Evolutionary conservation across 2,113 vertebrate species (phyloP), one percentile per base, ranked within the genome.

Genomic region (Aspidoscelis tigris): DNA sequence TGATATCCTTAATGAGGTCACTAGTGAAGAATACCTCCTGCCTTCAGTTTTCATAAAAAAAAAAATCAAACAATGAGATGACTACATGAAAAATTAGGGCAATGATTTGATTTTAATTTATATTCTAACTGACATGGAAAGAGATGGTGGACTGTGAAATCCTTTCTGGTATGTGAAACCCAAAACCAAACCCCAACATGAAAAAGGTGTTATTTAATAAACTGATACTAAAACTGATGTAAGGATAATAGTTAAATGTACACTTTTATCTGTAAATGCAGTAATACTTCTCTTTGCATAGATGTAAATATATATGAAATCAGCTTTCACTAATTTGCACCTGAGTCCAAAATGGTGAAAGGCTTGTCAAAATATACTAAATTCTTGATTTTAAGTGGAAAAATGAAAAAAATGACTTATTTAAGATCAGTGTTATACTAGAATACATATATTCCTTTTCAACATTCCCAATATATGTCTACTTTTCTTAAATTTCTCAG

Each of bases 401-500:
- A 69, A 74, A 78, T 50, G 64, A 81, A 5, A 5, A 18, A 55
- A 50, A 41, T 86, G 85, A 75, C 21, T 20, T 0, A 16, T 70
- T 55, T n/a, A 58, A 69, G 3, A 12, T 81, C 68, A 7, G 39
- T 83, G 84, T 41, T 5, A 75, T 65, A 81, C 82, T 44, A 58
- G 72, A 89, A 75, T 33, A 41, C 21, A 16, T 58, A n/a, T 20
- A 41, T 44, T 65, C 1, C 18, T 44, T 7, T 61, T 64, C 33
- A 12, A 20, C 5, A 64, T 39, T 20, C 78, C 73, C 61, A 68
- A 78, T 53, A n/a, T 41, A 14, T 47, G 39, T 53, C 44, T 26
- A 5, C 78, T 41, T 82, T 58, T 81, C 11, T 4, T n/a, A 39
- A 70, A 76, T 64, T 21, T 0, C 0, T 22, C 1, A 12, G 2